Percentiles rank a stretch among this genome's conserved stretches.
These are phyloP conservation scores for Troides aeacus DNA, from an alignment of 2,888 invertebrate genomes.

Conservation along the genomic window DNA sequence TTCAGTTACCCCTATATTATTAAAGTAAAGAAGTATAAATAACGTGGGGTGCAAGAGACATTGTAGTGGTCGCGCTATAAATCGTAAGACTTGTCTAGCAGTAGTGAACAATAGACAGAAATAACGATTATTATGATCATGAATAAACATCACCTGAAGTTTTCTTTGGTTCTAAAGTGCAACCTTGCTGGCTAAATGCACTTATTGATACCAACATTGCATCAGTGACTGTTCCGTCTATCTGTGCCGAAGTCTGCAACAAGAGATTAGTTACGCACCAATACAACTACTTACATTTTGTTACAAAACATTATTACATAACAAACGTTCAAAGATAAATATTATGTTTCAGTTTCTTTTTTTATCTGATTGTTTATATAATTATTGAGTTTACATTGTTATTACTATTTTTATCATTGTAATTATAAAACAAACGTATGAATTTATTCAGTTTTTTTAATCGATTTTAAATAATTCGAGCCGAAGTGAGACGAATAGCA, in stretches of 20 bases:
- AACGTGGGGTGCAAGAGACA: neutral
- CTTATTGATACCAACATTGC: slow-evolving; percentile 74
- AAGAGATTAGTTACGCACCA: neutral
- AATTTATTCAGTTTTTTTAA: no score
- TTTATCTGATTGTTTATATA: no score
- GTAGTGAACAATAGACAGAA: no score
- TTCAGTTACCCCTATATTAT: neutral
- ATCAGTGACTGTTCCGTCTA: slow-evolving; percentile 62
- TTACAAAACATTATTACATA: no score
- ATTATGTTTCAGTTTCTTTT: no score
- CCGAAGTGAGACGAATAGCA: no score
- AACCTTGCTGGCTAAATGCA: slow-evolving; percentile 81
- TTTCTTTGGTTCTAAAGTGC: slow-evolving; percentile 65
- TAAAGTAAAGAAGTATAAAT: neutral
- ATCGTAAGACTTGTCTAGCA: neutral
- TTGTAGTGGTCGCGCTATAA: neutral
- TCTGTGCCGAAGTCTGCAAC: slow-evolving; percentile 47
- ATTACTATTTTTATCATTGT: no score
- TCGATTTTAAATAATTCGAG: no score
- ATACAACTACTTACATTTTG: no score
- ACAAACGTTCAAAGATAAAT: no score
- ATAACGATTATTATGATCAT: neutral
- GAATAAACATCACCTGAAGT: slow-evolving; percentile 47
- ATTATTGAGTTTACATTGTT: no score
- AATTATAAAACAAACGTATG: no score